Evolutionary conservation across 2,888 invertebrate genomes (phyloP).

Genomic region (Ophion obscuratus): DNA sequence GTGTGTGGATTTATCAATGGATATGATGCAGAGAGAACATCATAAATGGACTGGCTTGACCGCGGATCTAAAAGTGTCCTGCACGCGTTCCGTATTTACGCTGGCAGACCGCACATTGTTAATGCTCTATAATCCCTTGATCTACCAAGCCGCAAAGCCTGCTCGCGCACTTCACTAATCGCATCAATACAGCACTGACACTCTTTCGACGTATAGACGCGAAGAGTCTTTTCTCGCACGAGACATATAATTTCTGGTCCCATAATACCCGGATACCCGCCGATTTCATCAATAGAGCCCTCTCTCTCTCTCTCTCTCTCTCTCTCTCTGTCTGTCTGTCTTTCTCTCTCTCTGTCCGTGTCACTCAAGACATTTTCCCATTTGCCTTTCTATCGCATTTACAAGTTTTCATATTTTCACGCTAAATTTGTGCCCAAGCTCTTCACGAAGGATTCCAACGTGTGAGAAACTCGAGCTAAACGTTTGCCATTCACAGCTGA

Average conservation of each 20-base stretch:
- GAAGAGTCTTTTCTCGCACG: constrained; percentile 57
- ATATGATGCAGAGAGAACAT: constrained; percentile 2
- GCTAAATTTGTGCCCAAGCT: constrained; percentile 73
- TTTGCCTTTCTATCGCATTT: constrained; percentile 21
- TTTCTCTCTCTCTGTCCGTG: constrained; percentile 32
- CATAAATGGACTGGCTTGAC: constrained; percentile 19
- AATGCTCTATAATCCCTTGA: constrained; percentile 66
- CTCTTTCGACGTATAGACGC: constrained; percentile 30
- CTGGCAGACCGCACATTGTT: constrained; percentile 36
- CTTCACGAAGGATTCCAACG: constrained; percentile 62
- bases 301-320: no score
- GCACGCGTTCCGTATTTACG: constrained; percentile 39
- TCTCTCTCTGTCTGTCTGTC: no score
- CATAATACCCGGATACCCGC: constrained; percentile 33
- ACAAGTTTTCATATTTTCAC: constrained; percentile 75
- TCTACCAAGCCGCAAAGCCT: constrained; percentile 72
- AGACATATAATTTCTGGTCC: constrained; percentile 67
- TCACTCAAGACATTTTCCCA: constrained; percentile 59
- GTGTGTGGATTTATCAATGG: neutral
- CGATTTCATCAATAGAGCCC: neutral
- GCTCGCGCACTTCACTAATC: constrained; percentile 73
- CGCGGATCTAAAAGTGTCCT: constrained; percentile 21
- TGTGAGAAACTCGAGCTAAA: constrained; percentile 68
- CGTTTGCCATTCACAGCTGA: constrained; percentile 72
- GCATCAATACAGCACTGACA: constrained; percentile 72